These are phyloP conservation scores for Cryptocephalus moraei DNA, from an alignment of 2,888 invertebrate genomes.

Conservation along the genomic window DNA sequence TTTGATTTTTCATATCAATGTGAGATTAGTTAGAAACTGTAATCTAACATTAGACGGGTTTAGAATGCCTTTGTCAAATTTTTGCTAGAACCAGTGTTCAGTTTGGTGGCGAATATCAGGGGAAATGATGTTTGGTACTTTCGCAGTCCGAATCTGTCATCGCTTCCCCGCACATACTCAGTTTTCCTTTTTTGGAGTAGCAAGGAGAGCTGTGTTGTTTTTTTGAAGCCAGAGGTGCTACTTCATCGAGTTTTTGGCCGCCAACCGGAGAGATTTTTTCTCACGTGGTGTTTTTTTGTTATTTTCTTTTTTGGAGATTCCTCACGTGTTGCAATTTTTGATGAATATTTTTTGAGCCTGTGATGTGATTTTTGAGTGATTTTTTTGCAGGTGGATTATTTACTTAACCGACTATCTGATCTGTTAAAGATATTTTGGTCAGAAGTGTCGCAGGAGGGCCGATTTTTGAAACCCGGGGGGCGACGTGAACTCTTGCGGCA, in stretches of 20 bases:
- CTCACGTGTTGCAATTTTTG: constrained; percentile 2
- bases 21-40: too few species aligned
- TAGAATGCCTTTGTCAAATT: too few species aligned
- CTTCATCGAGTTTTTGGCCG: constrained; percentile 27
- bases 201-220: constrained; percentile 37
- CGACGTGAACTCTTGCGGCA: constrained; percentile 34
- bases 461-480: constrained; percentile 40
- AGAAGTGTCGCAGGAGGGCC: constrained; percentile 34
- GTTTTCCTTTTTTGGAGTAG: constrained; percentile 33
- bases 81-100: too few species aligned
- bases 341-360: constrained; percentile 25
- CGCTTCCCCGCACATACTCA: constrained; percentile 15
- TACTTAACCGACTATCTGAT: constrained; percentile 16
- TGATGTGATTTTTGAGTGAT: constrained; percentile 36
- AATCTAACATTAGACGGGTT: too few species aligned
- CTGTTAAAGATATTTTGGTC: constrained; percentile 33
- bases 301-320: constrained; percentile 6
- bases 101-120: background rate
- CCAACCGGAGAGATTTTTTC: constrained; percentile 12
- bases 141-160: constrained; percentile 4
- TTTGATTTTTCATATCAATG: too few species aligned
- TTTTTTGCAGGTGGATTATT: constrained; percentile 36
- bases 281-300: too few species aligned
- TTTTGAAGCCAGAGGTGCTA: constrained; percentile 34
- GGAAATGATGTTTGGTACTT: background rate